A percentile compares a stretch with the other conserved stretches of the same genome.
phyloP scores from a whole-genome alignment of 2,888 invertebrate species.

The Arge pagana region DNA sequence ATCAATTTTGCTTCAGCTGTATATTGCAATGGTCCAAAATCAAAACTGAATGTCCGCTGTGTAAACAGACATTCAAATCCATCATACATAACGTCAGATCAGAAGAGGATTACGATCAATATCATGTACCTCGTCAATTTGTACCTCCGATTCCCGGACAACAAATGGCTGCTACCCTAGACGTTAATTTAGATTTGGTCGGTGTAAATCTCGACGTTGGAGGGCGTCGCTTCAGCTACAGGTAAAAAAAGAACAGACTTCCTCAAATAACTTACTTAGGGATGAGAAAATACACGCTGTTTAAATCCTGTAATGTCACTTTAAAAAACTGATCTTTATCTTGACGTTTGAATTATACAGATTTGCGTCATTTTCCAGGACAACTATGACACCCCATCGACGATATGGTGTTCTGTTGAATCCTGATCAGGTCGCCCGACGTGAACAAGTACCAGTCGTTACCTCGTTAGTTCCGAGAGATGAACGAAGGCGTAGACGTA shows the following conservation, averaged over 20 bases:
- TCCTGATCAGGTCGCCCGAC: slow-evolving; percentile 42
- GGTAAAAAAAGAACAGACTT: slow-evolving; percentile 35
- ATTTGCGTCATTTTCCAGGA: slow-evolving; percentile 62
- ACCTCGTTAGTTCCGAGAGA: slow-evolving; percentile 36
- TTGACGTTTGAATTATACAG: no score
- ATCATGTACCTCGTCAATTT: slow-evolving; percentile 59
- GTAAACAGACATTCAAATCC: slow-evolving; percentile 88
- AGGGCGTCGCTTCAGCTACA: slow-evolving; percentile 35
- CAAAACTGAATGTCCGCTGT: slow-evolving; percentile 91
- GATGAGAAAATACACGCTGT: no score
- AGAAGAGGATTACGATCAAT: slow-evolving; percentile 86
- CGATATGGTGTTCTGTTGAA: slow-evolving; percentile 60
- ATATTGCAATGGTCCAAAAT: slow-evolving; percentile 93
- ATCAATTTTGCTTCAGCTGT: slow-evolving; percentile 93
- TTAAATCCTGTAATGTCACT: no score
- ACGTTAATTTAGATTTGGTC: slow-evolving; percentile 39
- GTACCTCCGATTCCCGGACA: slow-evolving; percentile 46
- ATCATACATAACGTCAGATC: slow-evolving; percentile 93
- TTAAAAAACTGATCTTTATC: no score
- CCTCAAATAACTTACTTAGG: no score
- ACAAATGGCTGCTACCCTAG: slow-evolving; percentile 42
- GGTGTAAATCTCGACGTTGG: slow-evolving; percentile 33
- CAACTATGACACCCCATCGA: slow-evolving; percentile 69
- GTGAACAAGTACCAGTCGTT: slow-evolving; percentile 43
- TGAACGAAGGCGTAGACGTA: slow-evolving; percentile 40